phyloP scores from a whole-genome alignment of 2,888 invertebrate species.

The Melieria crassipennis region DNA sequence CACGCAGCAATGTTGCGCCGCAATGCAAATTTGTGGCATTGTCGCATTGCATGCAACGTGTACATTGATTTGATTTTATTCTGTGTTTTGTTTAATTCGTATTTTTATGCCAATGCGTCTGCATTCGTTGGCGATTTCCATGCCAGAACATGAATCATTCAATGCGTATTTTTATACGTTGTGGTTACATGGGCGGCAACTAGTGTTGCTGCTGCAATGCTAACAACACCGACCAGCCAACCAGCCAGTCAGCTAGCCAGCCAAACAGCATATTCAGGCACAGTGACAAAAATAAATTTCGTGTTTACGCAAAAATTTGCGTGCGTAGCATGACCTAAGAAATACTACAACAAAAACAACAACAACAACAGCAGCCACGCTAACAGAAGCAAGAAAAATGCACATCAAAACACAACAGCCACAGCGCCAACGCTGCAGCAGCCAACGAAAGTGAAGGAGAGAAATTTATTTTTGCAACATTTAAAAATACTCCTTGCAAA shows the following conservation, averaged over 20 bases:
- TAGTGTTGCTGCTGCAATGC: slow-evolving; percentile 15
- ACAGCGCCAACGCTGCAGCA: not conserved
- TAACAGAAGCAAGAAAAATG: not conserved
- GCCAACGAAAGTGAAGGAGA: slow-evolving; percentile 12
- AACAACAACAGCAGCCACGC: not conserved
- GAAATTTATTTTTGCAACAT: slow-evolving; percentile 28
- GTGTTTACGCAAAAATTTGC: slow-evolving; percentile 53
- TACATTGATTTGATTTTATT: too few relatives aligned
- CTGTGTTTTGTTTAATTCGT: too few relatives aligned
- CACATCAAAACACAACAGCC: slow-evolving; percentile 20
- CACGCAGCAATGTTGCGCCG: too few relatives aligned
- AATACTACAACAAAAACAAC: slow-evolving; percentile 4
- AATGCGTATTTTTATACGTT: slow-evolving; percentile 19
- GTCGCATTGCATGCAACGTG: too few relatives aligned
- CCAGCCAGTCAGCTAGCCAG: slow-evolving; percentile 20
- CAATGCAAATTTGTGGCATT: too few relatives aligned
- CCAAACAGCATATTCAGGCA: not conserved
- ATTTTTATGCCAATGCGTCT: too few relatives aligned
- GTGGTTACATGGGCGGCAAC: not conserved
- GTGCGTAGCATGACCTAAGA: slow-evolving; percentile 35
- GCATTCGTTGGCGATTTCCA: too few relatives aligned
- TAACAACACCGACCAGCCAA: slow-evolving; percentile 5
- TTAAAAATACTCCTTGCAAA: slow-evolving; percentile 50
- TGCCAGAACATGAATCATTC: slow-evolving; percentile 13
- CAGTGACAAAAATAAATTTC: slow-evolving; percentile 50